Evolutionary conservation across 2,113 vertebrate species (phyloP), one percentile per base, ranked within the genome.

Genomic region (Peromyscus californicus): DNA sequence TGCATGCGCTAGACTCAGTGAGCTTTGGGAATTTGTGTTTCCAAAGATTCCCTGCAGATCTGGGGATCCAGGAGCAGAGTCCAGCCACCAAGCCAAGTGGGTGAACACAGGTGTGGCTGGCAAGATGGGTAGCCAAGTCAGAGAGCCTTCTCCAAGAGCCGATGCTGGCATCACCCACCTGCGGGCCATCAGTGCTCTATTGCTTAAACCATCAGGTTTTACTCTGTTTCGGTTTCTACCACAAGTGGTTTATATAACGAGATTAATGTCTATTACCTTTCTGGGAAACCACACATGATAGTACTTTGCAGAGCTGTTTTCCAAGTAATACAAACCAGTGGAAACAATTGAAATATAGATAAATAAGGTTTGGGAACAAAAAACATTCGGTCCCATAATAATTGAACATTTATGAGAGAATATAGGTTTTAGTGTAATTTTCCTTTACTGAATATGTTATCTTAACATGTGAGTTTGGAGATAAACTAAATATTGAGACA

Each of bases 1-100:
- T 85, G 51, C 31, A 22, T 13, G 22, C n/a, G 54, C 80, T 54
- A 54, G 24, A 48, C 33, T 87, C 61, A 95, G 70, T 24, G 15
- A 85, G 54, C 80, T 96, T 93, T 95, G 42, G 70, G 29, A 92
- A 88, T 95, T 91, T 19, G 6, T 67, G 21, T 70, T 94, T 97
- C 36, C 88, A 63, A 96, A 76, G 76, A 75, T 76, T 91, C 5
- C 51, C 54, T 85, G 26, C 26, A 93, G 63, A 90, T 57, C 1
- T 80, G 21, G 17, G 45, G 92, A 83, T 91, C 82, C 85, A 87
- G 57, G n/a, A 19, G 45, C 48, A 94, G 57, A 83, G 87, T 79
- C 4, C 36, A 88, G 45, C 36, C 45, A 61, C 48, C 63, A 90
- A 75, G 45, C 39, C 83, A 91, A 94, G 72, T 19, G 51, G 24